A percentile compares a stretch with the other conserved stretches of the same genome.
These are phyloP conservation scores for Pogoniulus pusillus DNA, from an alignment of 2,797 vertebrate species.

Conservation along the genomic window DNA sequence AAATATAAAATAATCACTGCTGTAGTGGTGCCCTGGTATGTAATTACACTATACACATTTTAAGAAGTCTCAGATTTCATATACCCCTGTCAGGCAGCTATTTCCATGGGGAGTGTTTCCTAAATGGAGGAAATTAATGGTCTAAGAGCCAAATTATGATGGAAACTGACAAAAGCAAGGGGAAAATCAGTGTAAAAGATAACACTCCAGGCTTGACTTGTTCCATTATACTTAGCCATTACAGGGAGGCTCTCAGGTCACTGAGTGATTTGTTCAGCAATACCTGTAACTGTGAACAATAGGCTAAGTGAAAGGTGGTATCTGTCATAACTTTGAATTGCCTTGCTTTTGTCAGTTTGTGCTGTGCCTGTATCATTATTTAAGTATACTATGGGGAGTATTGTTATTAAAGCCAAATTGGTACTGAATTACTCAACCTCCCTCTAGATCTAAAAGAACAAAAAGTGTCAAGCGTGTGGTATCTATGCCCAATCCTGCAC, in stretches of 20 bases:
- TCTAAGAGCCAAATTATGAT: conserved; percentile 47
- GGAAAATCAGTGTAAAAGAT: conserved; percentile 42
- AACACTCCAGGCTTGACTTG: conserved; percentile 49
- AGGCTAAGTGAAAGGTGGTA: conserved; percentile 20
- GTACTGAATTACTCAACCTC: conserved; percentile 1
- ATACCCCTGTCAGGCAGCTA: background rate
- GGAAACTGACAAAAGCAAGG: conserved; percentile 54
- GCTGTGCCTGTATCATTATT: conserved; percentile 16
- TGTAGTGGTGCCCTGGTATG: background rate
- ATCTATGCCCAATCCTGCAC: background rate
- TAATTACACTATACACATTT: conserved; percentile 32
- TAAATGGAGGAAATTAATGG: background rate
- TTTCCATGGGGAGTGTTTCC: background rate
- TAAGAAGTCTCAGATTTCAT: background rate
- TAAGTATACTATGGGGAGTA: conserved; percentile 5
- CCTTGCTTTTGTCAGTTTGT: conserved; percentile 45
- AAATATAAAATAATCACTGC: conserved; percentile 17
- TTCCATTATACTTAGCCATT: conserved; percentile 52
- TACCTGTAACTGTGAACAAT: conserved; percentile 38
- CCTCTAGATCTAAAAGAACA: background rate
- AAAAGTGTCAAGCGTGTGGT: background rate
- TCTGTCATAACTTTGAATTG: conserved; percentile 44
- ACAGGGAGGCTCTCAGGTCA: conserved; percentile 18
- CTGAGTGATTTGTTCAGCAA: conserved; percentile 39
- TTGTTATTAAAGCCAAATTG: conserved; percentile 56